These are phyloP conservation scores for Drosophila picticornis DNA, from an alignment of 2,888 invertebrate species.

Conservation along the genomic window DNA sequence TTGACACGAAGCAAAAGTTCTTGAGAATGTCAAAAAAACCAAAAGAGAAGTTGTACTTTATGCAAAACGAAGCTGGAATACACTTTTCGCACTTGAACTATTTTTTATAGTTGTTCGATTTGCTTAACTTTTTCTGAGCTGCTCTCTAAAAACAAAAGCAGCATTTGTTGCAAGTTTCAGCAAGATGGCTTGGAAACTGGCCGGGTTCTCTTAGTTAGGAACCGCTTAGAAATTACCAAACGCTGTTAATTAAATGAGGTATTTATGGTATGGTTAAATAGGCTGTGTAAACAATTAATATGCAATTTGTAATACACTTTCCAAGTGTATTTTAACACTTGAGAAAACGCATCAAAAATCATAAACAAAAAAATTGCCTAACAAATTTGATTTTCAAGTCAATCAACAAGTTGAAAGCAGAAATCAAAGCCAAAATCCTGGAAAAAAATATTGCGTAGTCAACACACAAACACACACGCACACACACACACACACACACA, in stretches of 20 bases:
- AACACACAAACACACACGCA: slow-evolving; percentile 46
- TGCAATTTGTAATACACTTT: background rate
- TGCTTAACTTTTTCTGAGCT: background rate
- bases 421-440: slow-evolving; percentile 45
- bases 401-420: slow-evolving; percentile 69
- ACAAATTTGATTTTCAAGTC: slow-evolving; percentile 46
- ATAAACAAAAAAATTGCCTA: slow-evolving; percentile 51
- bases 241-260: background rate
- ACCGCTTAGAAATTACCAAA: background rate
- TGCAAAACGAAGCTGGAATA: background rate
- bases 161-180: background rate
- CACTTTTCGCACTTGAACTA: background rate
- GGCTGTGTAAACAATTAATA: background rate
- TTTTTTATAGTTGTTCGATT: background rate
- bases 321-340: slow-evolving; percentile 18
- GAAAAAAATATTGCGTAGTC: slow-evolving; percentile 51
- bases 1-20: slow-evolving; percentile 68
- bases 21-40: slow-evolving; percentile 68
- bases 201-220: background rate
- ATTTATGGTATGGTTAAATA: background rate
- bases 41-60: slow-evolving; percentile 3
- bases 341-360: slow-evolving; percentile 41
- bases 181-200: background rate
- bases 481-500: slow-evolving; percentile 16
- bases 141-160: background rate